Base-by-base conservation (phyloP, 2,888 invertebrate genomes). In the Meta bourneti region DNA sequence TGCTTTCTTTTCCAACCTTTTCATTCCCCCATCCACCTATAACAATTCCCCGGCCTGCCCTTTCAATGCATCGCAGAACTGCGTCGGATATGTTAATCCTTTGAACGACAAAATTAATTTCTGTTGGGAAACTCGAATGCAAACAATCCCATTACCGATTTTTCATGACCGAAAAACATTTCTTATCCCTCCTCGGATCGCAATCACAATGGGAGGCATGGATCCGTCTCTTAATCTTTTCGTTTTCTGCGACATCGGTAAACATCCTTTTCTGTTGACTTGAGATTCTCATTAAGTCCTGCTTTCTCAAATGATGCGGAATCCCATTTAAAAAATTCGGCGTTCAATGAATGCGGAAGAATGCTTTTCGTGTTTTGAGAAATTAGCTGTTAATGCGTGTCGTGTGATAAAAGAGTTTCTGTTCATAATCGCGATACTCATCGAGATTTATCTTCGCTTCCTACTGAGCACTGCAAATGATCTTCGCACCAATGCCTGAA, bases 1-100 rank as follows among this genome's bases (percentile, higher is more conserved):
- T 80, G 77, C 85, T 90, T 82, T 86, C 90, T 86, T 82, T 84
- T 84, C 52, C 75, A 54, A n/a, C 61, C 71, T 71, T 75, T 34
- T 16, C 34, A 49, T n/a, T 82, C 82, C 48, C 34, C n/a, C 19
- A 51, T 19, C 70, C 69, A 71, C 49, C 52, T 49, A 70, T 51
- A 82, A 72, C 82, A 82, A 82, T 72, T 82, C 71, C 71, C 71
- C 71, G 19, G 9, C 48, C 16, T 75, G 75, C 75, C 11, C 75
- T 48, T 19, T 75, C 34, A 71, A 16, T 20, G 34, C 34, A 34
- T 34, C 19, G 51, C 9, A 77, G 51, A n/a, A 77, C 77, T 77
- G 77, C 51, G 49, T 77, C 16, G 51, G 51, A 77, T 34, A 34
- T 51, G 51, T 11, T 84, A 84, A 84, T 84, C 84, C 75, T 48